These are phyloP conservation scores for Sitobion miscanthi DNA, from an alignment of 1,140 invertebrate genomes.

Conservation along the genomic window DNA sequence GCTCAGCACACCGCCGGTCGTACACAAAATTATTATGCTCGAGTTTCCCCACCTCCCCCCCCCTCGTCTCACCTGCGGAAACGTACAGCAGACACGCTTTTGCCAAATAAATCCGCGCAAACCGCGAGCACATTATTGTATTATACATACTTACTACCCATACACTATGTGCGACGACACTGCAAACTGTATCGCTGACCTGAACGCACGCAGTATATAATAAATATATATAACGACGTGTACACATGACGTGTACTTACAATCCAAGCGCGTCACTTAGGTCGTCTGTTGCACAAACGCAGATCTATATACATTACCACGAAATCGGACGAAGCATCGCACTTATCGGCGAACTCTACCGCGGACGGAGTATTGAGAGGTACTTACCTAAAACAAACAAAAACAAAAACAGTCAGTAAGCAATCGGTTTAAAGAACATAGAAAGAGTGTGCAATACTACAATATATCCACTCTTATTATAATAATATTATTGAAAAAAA, in stretches of 20 bases:
- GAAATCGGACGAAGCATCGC: background rate
- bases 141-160: background rate
- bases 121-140: background rate
- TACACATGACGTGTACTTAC: background rate
- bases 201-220: no score
- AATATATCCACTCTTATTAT: background rate
- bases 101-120: background rate
- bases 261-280: background rate
- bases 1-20: background rate
- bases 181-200: background rate
- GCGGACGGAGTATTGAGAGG: background rate
- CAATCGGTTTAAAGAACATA: background rate
- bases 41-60: no score
- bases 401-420: background rate
- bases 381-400: constrained; percentile 1
- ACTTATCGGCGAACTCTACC: background rate
- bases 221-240: no score
- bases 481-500: background rate
- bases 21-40: background rate
- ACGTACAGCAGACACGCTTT: background rate
- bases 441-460: background rate
- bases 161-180: background rate
- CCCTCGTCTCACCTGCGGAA: background rate
- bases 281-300: background rate
- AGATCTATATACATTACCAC: background rate